Percentiles rank a stretch among this genome's conserved stretches.
phyloP scores from a whole-genome alignment of 2,888 invertebrate species.

The Steinernema carpocapsae region DNA sequence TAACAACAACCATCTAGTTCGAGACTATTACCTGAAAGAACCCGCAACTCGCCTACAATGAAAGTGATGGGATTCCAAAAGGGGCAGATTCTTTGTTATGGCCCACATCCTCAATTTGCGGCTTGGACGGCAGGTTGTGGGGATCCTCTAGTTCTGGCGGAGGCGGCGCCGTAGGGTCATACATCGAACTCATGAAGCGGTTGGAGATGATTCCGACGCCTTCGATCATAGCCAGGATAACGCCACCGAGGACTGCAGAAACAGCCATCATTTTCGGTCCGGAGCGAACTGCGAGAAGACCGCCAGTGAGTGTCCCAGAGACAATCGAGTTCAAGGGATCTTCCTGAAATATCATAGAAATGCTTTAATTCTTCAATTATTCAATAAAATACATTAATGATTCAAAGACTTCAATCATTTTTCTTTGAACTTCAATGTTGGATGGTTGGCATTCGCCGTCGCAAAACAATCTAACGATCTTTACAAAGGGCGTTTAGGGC shows the following conservation, averaged over 20 bases:
- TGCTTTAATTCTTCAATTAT: too few relatives aligned
- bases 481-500: neutral
- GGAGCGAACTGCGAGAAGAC: constrained; percentile 89
- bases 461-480: too few relatives aligned
- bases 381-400: too few relatives aligned
- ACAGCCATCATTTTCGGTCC: constrained; percentile 78
- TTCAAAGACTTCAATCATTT: too few relatives aligned
- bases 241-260: constrained; percentile 93
- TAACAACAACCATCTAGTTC: neutral
- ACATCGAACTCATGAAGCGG: constrained; percentile 74
- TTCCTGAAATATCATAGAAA: constrained; percentile 76
- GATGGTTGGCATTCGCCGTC: too few relatives aligned
- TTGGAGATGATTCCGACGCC: constrained; percentile 94
- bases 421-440: too few relatives aligned
- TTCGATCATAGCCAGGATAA: constrained; percentile 92
- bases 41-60: neutral
- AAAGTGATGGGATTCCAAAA: neutral
- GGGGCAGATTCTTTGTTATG: neutral
- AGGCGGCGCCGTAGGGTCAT: constrained; percentile 36
- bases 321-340: constrained; percentile 83
- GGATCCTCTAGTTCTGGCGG: constrained; percentile 3
- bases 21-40: constrained; percentile 14
- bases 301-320: constrained; percentile 89
- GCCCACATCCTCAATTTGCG: neutral
- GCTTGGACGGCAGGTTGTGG: too few relatives aligned